These are phyloP conservation scores for Trochalopteron elliotii DNA, from an alignment of 2,113 vertebrate genomes.

Conservation along the genomic window DNA sequence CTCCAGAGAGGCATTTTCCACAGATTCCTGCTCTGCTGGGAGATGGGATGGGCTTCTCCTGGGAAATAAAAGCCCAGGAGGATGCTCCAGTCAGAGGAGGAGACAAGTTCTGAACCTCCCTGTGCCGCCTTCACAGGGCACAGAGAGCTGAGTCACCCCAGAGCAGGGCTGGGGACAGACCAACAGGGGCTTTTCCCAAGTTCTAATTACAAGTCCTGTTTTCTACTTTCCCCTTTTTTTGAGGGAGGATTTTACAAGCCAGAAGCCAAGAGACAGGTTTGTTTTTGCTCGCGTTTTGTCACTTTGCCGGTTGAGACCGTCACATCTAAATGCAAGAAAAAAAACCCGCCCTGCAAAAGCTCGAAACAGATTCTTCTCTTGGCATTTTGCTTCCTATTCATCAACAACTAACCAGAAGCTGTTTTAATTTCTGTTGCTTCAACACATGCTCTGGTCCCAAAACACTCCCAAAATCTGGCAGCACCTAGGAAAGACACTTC, in stretches of 20 bases:
- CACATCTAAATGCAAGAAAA: constrained; percentile 14
- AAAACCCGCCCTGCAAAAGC: neutral
- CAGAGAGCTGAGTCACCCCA: neutral
- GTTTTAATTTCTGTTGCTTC: constrained; percentile 58
- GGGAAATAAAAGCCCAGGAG: neutral
- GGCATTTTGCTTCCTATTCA: constrained; percentile 59
- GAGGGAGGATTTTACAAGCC: constrained; percentile 13
- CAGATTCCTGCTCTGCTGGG: neutral
- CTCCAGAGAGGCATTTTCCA: neutral
- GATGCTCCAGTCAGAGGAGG: neutral
- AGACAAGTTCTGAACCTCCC: neutral
- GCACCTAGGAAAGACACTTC: constrained; percentile 25
- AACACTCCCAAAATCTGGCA: constrained; percentile 51
- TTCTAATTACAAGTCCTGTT: neutral
- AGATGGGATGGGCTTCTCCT: neutral
- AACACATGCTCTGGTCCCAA: constrained; percentile 56
- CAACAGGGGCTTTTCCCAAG: neutral
- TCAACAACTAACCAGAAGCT: constrained; percentile 59
- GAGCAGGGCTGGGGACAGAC: neutral
- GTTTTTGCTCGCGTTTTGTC: constrained; percentile 52
- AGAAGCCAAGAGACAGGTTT: constrained; percentile 66
- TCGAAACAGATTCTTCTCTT: constrained; percentile 36
- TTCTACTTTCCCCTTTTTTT: neutral
- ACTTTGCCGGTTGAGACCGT: constrained; percentile 37
- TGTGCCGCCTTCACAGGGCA: fast-evolving